These are phyloP conservation scores for Tympanoctomys barrerae DNA, from an alignment of 2,797 vertebrate genomes.

Conservation along the genomic window DNA sequence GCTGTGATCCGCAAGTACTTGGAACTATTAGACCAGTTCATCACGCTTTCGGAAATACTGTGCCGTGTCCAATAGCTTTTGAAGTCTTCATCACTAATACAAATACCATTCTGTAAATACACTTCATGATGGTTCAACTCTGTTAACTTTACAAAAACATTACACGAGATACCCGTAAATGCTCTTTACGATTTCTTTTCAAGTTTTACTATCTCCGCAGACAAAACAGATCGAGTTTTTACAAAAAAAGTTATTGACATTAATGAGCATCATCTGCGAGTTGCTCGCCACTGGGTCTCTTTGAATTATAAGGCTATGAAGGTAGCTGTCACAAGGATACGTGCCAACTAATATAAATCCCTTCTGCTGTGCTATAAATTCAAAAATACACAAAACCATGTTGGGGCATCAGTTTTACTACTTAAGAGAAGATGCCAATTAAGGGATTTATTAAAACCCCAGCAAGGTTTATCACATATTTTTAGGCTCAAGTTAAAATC, in stretches of 20 bases:
- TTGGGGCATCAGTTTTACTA: background rate
- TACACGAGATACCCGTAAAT: constrained; percentile 23
- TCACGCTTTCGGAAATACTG: background rate
- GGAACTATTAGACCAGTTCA: background rate
- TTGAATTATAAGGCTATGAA: background rate
- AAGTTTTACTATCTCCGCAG: constrained; percentile 11
- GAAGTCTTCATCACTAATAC: background rate
- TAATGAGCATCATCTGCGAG: background rate
- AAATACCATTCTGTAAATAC: constrained; percentile 6
- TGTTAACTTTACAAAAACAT: background rate
- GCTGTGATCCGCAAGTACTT: background rate
- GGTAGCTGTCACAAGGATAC: background rate
- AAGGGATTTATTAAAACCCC: background rate
- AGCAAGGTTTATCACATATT: background rate
- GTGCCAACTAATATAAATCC: background rate
- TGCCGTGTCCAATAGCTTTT: background rate
- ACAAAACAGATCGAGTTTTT: constrained; percentile 20
- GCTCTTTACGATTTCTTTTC: constrained; percentile 16
- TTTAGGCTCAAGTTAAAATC: constrained; percentile 23
- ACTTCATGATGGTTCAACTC: background rate
- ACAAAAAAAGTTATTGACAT: background rate
- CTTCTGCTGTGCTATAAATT: background rate
- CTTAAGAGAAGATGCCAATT: background rate
- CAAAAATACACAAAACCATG: background rate
- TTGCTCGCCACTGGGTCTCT: background rate